These are phyloP conservation scores for Amazona finschi DNA, from an alignment of 2,797 vertebrate genomes.

Conservation along the genomic window DNA sequence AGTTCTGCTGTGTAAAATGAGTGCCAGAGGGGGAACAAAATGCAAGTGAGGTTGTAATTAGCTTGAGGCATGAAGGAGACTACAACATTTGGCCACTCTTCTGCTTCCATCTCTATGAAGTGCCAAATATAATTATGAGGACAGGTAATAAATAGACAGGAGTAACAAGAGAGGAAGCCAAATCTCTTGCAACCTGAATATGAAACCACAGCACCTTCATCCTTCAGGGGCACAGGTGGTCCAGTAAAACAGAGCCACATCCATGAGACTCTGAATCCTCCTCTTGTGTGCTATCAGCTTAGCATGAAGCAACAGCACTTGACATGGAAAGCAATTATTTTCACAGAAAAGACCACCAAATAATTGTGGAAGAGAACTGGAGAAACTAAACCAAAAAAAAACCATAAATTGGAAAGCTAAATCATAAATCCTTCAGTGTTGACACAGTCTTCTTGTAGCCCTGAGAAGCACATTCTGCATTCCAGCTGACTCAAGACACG, in stretches of 20 bases:
- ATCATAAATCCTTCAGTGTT: neutral
- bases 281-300: neutral
- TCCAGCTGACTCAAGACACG: neutral
- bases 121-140: neutral
- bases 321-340: neutral
- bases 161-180: neutral
- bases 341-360: neutral
- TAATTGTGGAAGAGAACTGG: neutral
- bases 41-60: neutral
- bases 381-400: neutral
- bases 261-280: neutral
- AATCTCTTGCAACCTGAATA: neutral
- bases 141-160: neutral
- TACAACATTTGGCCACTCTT: neutral
- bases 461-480: conserved; percentile 12
- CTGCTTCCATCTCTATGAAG: neutral
- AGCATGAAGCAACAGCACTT: neutral
- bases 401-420: neutral
- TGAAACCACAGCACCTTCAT: neutral
- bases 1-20: neutral
- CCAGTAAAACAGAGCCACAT: neutral
- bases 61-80: neutral
- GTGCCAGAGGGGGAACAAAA: neutral
- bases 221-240: neutral
- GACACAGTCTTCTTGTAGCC: neutral